Conservation (phyloP, 1,140 invertebrate genomes). For the Drosophila miranda region DNA sequence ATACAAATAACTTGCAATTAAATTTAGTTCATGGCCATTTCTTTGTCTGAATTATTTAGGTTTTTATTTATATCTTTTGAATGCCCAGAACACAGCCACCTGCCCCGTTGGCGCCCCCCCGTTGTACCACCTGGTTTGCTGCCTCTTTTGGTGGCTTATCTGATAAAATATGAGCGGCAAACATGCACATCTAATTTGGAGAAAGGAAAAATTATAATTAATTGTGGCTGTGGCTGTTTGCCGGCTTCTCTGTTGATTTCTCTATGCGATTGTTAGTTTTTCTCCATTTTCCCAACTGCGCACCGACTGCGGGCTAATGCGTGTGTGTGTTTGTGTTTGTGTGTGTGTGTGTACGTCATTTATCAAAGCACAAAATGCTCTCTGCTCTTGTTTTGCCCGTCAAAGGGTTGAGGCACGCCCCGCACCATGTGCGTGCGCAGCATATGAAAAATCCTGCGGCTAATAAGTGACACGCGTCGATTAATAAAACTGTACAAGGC, state of each 20-base stretch:
- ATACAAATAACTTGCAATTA: no score
- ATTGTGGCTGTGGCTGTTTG: conserved; percentile 36
- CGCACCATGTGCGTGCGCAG: conserved; percentile 48
- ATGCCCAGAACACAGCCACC: no score
- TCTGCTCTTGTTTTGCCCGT: conserved; percentile 42
- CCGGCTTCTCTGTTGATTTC: conserved; percentile 34
- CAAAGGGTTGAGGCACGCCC: conserved; percentile 66
- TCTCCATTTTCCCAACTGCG: not conserved
- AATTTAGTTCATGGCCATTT: no score
- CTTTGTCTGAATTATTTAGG: no score
- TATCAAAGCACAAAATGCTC: conserved; percentile 67
- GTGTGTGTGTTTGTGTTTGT: no score
- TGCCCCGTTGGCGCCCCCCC: no score
- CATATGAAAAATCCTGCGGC: conserved; percentile 75
- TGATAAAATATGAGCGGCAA: conserved; percentile 71
- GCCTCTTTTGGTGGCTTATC: conserved; percentile 32
- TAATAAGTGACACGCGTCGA: conserved; percentile 77
- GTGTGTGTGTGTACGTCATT: conserved; percentile 65
- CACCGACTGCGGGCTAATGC: no score
- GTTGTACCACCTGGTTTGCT: not conserved
- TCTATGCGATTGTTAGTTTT: conserved; percentile 40
- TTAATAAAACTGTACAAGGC: conserved; percentile 63
- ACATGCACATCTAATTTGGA: conserved; percentile 75
- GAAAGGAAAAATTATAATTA: conserved; percentile 58
- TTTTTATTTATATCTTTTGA: no score